Conservation (phyloP, 1,140 invertebrate genomes). For the Sitobion miscanthi region DNA sequence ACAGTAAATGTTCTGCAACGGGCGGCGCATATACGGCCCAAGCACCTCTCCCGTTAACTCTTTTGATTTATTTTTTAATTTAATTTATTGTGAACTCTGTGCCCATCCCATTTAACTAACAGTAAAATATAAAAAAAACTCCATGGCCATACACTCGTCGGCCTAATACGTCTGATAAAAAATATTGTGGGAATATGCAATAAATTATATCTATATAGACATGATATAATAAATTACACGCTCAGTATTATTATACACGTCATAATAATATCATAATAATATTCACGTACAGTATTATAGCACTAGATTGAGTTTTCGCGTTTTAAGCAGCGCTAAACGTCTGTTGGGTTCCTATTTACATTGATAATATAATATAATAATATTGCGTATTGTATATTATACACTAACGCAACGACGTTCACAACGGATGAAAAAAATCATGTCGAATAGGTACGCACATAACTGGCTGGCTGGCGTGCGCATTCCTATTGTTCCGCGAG, state of each 20-base stretch:
- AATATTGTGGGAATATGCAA: no score
- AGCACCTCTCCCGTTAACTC: no score
- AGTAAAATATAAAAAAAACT: not conserved
- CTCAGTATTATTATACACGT: no score
- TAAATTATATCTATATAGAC: not conserved
- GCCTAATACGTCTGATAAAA: no score
- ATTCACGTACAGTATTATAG: no score
- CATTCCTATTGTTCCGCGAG: conserved; percentile 23
- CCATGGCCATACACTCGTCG: not conserved
- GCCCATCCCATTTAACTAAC: not conserved
- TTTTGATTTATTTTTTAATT: no score
- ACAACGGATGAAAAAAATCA: conserved; percentile 14
- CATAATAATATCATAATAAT: no score
- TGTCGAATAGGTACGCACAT: not conserved
- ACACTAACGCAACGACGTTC: not conserved
- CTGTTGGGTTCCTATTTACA: not conserved
- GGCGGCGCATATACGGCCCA: no score
- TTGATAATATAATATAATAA: not conserved
- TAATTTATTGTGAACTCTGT: no score
- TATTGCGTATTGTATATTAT: not conserved
- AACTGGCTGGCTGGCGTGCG: not conserved
- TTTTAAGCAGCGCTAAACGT: not conserved
- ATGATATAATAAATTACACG: not conserved
- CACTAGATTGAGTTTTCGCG: not conserved
- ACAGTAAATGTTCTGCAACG: no score